Conservation (phyloP, 2,113 vertebrate genomes). For the Dicentrarchus labrax region DNA sequence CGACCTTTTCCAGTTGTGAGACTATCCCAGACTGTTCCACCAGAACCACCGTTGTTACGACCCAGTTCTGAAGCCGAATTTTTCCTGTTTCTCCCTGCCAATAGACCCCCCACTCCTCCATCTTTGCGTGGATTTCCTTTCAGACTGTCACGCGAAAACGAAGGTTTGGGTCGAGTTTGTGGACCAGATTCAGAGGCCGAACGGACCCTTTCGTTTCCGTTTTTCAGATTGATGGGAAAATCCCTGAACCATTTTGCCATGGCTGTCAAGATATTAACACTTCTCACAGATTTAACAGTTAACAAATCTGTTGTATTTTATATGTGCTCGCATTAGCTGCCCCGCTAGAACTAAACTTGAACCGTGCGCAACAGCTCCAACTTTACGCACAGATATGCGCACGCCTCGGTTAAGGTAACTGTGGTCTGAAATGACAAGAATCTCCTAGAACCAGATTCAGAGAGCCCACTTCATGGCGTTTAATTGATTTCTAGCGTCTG, state of each 20-base stretch:
- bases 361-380: constrained; percentile 45
- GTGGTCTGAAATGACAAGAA: neutral
- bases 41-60: constrained; percentile 75
- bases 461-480: neutral
- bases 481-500: constrained; percentile 13
- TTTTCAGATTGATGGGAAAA: constrained; percentile 92
- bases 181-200: constrained; percentile 86
- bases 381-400: constrained; percentile 70
- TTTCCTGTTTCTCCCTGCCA: constrained; percentile 89
- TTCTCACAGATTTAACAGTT: neutral
- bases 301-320: neutral
- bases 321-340: neutral
- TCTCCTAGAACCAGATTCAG: neutral
- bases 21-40: constrained; percentile 86
- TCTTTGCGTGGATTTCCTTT: constrained; percentile 86
- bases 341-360: neutral
- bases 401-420: constrained; percentile 9
- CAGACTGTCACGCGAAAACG: constrained; percentile 79
- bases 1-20: constrained; percentile 89
- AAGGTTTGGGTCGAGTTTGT: constrained; percentile 83
- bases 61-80: constrained; percentile 90
- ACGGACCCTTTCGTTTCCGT: constrained; percentile 88
- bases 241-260: constrained; percentile 99
- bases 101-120: constrained; percentile 75
- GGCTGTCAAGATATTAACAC: constrained; percentile 28